Evolutionary conservation across 2,113 vertebrate genomes (phyloP), one percentile per base, ranked within the genome.

Genomic region (Solenodon paradoxus): DNA sequence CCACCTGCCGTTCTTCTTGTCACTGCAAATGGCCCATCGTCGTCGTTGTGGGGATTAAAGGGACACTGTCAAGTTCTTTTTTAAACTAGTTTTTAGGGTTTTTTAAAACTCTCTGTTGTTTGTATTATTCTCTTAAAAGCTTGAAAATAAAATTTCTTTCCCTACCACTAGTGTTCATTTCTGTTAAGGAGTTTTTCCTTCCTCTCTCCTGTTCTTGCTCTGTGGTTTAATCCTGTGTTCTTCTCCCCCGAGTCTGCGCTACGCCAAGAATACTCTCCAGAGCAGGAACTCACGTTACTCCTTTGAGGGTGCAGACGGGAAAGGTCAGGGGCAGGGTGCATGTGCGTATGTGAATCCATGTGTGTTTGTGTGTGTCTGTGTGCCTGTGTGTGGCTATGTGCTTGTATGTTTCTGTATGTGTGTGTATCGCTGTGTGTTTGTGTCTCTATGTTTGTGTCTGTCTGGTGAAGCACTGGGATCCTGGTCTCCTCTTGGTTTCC

Each of bases 141-240:
- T 98, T 98, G 98, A 98, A 98, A 98, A 98, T 98, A 98, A 98
- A 98, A 98, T 97, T 96, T 98, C 97, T 98, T 98, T 98, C 98
- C 98, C 98, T 98, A 98, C n/a, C 0, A 45, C 78, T 92, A 79
- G 97, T 98, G 97, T 98, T 95, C 95, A 97, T 97, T 97, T 97
- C 97, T 91, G 80, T 81, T 35, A 66, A 61, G 78, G 88, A 61
- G 59, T 45, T 96, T 96, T 93, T 61, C 95, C 93, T 87, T 78
- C 69, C 19, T 42, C 53, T 57, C 22, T 47, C 57, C 71, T 19
- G 11, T 42, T 32, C 17, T 45, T 55, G 45, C n/a, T 68, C 92
- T n/a, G 6, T 49, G 30, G 30, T 20, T 20, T 22, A 22, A 26
- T 4, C 13, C 19, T 17, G 9, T 42, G 4, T 55, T 35, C 59